phyloP scores from a whole-genome alignment of 2,797 vertebrate genomes.

The Acanthornis magna region DNA sequence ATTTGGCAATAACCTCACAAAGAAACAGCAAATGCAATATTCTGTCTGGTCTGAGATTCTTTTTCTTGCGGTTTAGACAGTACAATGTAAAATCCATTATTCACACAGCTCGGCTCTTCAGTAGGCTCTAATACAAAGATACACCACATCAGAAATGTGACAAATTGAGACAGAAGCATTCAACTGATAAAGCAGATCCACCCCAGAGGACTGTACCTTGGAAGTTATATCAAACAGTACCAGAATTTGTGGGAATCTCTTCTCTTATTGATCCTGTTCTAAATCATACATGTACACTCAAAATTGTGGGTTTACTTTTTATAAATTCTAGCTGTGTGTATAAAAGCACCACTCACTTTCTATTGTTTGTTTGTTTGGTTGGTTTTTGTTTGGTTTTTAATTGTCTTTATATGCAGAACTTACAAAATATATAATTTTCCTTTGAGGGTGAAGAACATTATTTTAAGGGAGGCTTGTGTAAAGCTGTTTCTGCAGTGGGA shows the following conservation, averaged over 20 bases:
- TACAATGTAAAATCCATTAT: not conserved
- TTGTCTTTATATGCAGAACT: not conserved
- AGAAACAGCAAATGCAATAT: not conserved
- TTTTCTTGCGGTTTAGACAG: not conserved
- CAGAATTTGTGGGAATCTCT: not conserved
- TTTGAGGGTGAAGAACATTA: not conserved
- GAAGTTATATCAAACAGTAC: not conserved
- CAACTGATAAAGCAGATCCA: not conserved
- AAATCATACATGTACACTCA: rapidly evolving
- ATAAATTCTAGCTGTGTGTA: not conserved
- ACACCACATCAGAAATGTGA: not conserved
- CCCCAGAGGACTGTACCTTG: not conserved
- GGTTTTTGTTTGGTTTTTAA: not conserved
- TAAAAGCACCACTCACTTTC: not conserved
- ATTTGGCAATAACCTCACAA: not conserved
- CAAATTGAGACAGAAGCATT: not conserved
- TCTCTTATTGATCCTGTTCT: not conserved
- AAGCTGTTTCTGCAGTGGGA: not conserved
- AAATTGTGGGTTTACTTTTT: not conserved
- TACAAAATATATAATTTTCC: not conserved
- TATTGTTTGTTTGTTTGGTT: not conserved
- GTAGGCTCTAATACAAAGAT: not conserved
- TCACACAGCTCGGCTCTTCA: not conserved
- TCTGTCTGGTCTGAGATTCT: not conserved
- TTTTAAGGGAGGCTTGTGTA: not conserved